Conservation (phyloP, 2,888 invertebrate species). For the Trichogramma evanescens region DNA sequence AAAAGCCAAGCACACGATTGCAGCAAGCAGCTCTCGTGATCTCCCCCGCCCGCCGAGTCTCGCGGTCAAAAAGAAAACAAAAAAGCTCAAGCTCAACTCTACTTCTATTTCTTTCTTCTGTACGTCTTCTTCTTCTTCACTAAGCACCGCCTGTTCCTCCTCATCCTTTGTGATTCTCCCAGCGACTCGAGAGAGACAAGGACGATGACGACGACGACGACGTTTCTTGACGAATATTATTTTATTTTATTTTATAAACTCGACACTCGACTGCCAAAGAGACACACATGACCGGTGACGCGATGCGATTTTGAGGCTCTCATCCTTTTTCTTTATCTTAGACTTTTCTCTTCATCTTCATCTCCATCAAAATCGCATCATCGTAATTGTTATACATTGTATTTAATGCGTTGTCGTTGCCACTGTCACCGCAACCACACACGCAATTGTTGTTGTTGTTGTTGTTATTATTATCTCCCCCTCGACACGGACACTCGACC, state of each 20-base stretch:
- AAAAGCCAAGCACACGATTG: no score
- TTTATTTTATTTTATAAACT: no score
- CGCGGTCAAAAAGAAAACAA: no score
- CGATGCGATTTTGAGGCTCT: background rate
- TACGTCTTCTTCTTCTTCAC: background rate
- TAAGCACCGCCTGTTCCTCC: background rate
- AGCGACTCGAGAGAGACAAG: constrained; percentile 5
- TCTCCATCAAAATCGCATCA: no score
- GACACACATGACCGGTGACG: background rate
- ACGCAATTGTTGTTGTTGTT: constrained; percentile 9
- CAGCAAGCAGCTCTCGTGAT: no score
- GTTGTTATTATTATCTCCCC: background rate
- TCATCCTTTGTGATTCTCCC: background rate
- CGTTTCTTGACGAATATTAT: background rate
- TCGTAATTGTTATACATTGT: no score
- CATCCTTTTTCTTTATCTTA: no score
- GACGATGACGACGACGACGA: constrained; percentile 2
- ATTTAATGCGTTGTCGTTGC: background rate
- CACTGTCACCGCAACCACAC: background rate
- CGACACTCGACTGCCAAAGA: background rate
- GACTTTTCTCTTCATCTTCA: no score
- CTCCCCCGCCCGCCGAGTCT: no score
- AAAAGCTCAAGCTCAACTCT: no score
- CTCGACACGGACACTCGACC: no score
- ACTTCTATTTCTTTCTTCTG: background rate